Evolutionary conservation across 1,140 invertebrate genomes (phyloP).

Genomic region (Triops longicaudatus): DNA sequence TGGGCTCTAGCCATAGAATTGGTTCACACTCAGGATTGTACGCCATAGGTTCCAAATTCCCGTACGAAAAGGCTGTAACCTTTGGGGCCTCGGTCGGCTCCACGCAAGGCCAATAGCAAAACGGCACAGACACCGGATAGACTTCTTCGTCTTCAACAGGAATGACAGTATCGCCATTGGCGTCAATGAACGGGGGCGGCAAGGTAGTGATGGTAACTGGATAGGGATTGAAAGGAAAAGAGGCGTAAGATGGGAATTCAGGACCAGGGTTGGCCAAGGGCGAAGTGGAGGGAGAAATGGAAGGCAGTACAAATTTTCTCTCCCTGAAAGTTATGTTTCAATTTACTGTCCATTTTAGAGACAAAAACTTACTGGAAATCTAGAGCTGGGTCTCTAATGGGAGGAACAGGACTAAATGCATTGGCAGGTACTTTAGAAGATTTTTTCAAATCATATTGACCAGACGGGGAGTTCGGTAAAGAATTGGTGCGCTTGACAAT

Average conservation of each 20-base stretch:
- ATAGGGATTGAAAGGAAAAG: background rate
- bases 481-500: background rate
- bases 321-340: background rate
- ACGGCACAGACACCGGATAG: background rate
- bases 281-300: background rate
- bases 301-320: background rate
- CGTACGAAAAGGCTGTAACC: background rate
- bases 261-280: background rate
- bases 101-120: background rate
- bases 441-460: background rate
- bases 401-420: background rate
- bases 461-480: background rate
- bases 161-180: constrained; percentile 11
- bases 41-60: background rate
- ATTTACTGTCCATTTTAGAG: background rate
- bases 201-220: background rate
- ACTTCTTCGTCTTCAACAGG: background rate
- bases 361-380: constrained; percentile 18
- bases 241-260: background rate
- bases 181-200: background rate
- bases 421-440: background rate
- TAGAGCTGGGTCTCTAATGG: background rate
- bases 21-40: background rate
- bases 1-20: background rate
- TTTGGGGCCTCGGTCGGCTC: background rate